A percentile compares a stretch with the other conserved stretches of the same genome.
These are phyloP conservation scores for Pelusios castaneus DNA, from an alignment of 2,113 vertebrate species.

Conservation along the genomic window DNA sequence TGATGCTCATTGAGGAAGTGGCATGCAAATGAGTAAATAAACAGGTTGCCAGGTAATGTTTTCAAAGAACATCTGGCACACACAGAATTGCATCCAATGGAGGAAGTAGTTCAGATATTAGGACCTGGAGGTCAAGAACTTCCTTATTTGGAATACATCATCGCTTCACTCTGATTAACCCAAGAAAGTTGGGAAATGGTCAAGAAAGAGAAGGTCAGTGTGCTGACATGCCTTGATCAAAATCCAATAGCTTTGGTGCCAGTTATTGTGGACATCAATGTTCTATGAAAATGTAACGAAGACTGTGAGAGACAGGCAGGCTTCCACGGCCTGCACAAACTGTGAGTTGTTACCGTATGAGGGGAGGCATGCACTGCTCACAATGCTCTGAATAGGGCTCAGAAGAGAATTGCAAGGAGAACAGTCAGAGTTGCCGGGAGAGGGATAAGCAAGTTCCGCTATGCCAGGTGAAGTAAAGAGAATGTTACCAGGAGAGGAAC, in stretches of 20 bases:
- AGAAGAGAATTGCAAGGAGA: too few relatives aligned
- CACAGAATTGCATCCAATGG: background rate
- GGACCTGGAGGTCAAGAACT: background rate
- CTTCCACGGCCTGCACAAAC: background rate
- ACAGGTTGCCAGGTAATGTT: background rate
- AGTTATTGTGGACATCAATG: background rate
- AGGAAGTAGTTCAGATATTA: background rate
- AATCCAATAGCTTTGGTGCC: background rate
- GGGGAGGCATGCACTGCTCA: background rate
- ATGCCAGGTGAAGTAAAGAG: too few relatives aligned
- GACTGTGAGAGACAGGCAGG: background rate
- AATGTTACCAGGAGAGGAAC: too few relatives aligned
- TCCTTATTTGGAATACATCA: background rate
- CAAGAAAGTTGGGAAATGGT: background rate
- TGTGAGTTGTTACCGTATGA: background rate
- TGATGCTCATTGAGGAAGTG: background rate
- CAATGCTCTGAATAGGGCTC: background rate
- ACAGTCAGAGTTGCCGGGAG: too few relatives aligned
- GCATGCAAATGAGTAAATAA: background rate
- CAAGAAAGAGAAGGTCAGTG: background rate
- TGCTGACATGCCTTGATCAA: background rate
- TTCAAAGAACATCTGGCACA: background rate
- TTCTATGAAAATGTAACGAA: background rate
- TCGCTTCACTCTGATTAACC: background rate
- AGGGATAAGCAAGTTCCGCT: too few relatives aligned